These are phyloP conservation scores for Peromyscus aztecus DNA, from an alignment of 2,797 vertebrate genomes.

Conservation along the genomic window DNA sequence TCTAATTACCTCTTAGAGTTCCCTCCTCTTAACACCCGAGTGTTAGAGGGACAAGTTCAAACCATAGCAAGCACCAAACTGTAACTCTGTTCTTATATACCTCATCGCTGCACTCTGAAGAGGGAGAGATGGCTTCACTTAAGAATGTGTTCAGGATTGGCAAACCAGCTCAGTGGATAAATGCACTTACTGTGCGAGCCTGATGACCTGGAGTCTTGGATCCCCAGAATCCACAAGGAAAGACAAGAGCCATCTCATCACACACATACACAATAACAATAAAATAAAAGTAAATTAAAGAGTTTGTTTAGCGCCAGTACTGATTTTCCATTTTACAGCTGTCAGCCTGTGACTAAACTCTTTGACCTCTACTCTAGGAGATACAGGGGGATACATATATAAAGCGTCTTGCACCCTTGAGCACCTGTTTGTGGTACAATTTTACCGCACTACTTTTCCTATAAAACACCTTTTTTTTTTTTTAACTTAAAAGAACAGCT, in stretches of 20 bases:
- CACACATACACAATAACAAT: background rate
- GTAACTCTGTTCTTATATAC: background rate
- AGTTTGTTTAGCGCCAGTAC: background rate
- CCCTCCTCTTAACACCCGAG: background rate
- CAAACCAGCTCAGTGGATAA: background rate
- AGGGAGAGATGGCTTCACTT: background rate
- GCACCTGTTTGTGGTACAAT: background rate
- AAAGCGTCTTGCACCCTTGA: background rate
- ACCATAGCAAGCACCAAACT: background rate
- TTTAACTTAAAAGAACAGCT: conserved; percentile 36
- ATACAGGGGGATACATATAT: background rate
- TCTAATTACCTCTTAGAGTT: background rate
- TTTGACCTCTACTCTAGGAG: background rate
- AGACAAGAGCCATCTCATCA: background rate
- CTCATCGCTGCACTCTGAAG: background rate
- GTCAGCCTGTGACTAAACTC: background rate
- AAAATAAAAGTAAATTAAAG: background rate
- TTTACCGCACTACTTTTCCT: background rate
- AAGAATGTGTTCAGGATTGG: background rate
- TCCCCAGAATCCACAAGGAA: background rate
- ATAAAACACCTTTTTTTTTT: background rate
- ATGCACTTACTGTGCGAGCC: background rate
- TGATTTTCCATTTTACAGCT: background rate
- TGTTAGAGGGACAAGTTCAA: background rate
- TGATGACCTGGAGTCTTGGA: background rate